Conservation (phyloP, 2,113 vertebrate species). For the Rana temporaria region DNA sequence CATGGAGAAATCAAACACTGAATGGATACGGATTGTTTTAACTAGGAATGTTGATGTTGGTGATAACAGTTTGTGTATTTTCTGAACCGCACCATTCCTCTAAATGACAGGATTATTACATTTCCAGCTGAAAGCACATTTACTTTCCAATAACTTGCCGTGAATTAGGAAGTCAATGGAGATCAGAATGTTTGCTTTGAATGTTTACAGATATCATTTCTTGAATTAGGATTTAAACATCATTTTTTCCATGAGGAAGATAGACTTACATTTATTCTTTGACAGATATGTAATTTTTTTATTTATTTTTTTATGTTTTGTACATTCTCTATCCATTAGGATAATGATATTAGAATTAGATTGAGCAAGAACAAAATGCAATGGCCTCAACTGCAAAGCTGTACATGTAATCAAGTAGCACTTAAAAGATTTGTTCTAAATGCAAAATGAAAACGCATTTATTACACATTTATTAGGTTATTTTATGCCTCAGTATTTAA, state of each 20-base stretch:
- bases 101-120: slow-evolving; percentile 44
- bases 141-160: slow-evolving; percentile 25
- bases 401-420: neutral
- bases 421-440: too few relatives aligned
- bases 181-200: slow-evolving; percentile 36
- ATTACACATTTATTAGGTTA: too few relatives aligned
- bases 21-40: slow-evolving; percentile 24
- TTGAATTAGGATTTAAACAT: slow-evolving; percentile 21
- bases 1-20: neutral
- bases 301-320: neutral
- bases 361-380: neutral
- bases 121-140: slow-evolving; percentile 57
- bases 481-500: too few relatives aligned
- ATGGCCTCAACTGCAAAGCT: neutral
- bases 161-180: slow-evolving; percentile 13
- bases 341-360: neutral
- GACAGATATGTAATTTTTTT: neutral
- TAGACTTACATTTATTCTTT: slow-evolving; percentile 4
- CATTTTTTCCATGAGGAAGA: slow-evolving; percentile 9
- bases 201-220: slow-evolving; percentile 39
- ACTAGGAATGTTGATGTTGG: slow-evolving; percentile 34
- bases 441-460: too few relatives aligned
- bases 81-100: slow-evolving; percentile 30
- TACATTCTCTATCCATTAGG: too few relatives aligned
- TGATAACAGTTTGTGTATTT: slow-evolving; percentile 39